Conservation (phyloP, 1,140 invertebrate genomes). For the Drosophila guanche region DNA sequence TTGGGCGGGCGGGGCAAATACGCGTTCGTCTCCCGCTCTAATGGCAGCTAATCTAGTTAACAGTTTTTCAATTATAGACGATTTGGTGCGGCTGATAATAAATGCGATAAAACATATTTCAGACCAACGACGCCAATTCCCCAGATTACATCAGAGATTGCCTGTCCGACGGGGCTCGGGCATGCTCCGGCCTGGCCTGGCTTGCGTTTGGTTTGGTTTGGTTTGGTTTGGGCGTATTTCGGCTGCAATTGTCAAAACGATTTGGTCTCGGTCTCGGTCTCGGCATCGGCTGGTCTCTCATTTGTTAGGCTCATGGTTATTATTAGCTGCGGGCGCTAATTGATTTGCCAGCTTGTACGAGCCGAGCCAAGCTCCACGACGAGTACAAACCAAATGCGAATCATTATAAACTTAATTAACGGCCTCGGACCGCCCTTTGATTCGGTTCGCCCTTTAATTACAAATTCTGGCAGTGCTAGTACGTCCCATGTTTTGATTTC, state of each 20-base stretch:
- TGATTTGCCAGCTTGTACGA: slow-evolving; percentile 51
- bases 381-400: slow-evolving; percentile 25
- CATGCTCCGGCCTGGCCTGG: too few species aligned
- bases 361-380: too few species aligned
- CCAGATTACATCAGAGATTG: slow-evolving; percentile 70
- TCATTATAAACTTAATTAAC: slow-evolving; percentile 65
- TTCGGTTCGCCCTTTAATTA: slow-evolving; percentile 54
- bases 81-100: slow-evolving; percentile 78
- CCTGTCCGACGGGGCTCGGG: not conserved
- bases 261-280: slow-evolving; percentile 40
- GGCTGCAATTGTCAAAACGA: slow-evolving; percentile 77
- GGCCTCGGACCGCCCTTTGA: slow-evolving; percentile 47
- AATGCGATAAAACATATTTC: slow-evolving; percentile 82
- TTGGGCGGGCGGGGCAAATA: slow-evolving; percentile 20
- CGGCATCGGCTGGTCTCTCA: slow-evolving; percentile 30
- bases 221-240: slow-evolving; percentile 65
- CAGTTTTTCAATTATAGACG: slow-evolving; percentile 81
- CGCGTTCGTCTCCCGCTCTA: slow-evolving; percentile 61
- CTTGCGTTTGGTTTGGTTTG: slow-evolving; percentile 22
- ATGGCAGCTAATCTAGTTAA: slow-evolving; percentile 81
- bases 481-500: slow-evolving; percentile 30
- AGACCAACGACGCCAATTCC: slow-evolving; percentile 61
- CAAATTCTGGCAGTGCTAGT: slow-evolving; percentile 24
- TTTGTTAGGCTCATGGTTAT: slow-evolving; percentile 40
- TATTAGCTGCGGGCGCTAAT: slow-evolving; percentile 59